Evolutionary conservation across 2,113 vertebrate species (phyloP).

Genomic region (Fukomys damarensis): DNA sequence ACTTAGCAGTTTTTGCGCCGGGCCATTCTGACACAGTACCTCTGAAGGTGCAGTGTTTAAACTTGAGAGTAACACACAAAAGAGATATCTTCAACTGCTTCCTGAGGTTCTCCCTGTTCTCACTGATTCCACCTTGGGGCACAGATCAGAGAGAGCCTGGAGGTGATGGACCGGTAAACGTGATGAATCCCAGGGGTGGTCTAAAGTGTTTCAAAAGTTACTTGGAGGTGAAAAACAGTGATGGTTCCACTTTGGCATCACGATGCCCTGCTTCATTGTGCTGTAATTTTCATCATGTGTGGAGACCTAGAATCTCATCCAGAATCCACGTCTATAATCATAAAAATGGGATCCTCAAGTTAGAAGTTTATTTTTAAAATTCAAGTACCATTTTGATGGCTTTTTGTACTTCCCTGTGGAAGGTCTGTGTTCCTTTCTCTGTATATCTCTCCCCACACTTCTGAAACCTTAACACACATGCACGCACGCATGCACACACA

Average conservation of each 20-base stretch:
- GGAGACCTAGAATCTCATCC: not conserved
- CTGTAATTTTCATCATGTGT: not conserved
- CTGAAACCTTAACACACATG: not conserved
- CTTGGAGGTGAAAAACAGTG: conserved; percentile 21
- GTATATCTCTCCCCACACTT: not conserved
- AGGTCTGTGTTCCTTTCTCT: not conserved
- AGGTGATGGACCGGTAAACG: not conserved
- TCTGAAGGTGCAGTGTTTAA: not conserved
- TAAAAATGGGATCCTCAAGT: not conserved
- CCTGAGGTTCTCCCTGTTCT: not conserved
- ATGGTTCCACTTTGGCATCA: not conserved
- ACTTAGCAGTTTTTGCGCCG: not conserved
- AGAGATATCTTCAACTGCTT: not conserved
- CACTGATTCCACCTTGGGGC: not conserved
- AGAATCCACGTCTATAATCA: not conserved
- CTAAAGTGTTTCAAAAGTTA: not conserved
- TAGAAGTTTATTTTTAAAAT: conserved; percentile 35
- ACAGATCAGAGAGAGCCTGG: not conserved
- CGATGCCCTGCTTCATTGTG: not conserved
- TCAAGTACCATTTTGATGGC: not conserved
- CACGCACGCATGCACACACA: not conserved
- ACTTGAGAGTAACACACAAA: not conserved
- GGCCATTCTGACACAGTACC: not conserved
- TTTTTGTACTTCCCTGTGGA: not conserved
- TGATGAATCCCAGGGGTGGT: not conserved